Evolutionary conservation across 2,888 invertebrate species (phyloP).

Genomic region (Troglohyphantes excavatus): DNA sequence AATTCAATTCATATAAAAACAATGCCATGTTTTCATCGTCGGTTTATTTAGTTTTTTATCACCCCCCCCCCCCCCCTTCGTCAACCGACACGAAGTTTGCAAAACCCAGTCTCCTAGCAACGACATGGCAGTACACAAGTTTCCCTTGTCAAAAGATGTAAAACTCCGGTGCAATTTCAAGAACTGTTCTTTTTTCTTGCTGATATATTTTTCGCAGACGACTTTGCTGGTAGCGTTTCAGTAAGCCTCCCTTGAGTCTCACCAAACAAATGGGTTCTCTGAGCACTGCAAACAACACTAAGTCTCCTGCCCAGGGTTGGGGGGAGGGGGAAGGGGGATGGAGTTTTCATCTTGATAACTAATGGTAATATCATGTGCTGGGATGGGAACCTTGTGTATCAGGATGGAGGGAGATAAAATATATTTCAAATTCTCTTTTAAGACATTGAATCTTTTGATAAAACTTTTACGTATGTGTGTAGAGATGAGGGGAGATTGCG

Average conservation of each 20-base stretch:
- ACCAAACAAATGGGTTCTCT: conserved; percentile 27
- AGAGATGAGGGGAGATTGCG: neutral
- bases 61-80: neutral
- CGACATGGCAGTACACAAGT: conserved; percentile 48
- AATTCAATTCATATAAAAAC: conserved; percentile 47
- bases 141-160: conserved; percentile 31
- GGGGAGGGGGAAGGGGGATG: too few relatives aligned
- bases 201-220: conserved; percentile 24
- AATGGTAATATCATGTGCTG: conserved; percentile 37
- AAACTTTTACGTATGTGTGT: neutral
- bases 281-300: neutral
- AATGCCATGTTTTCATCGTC: conserved; percentile 6
- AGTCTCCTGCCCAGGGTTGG: neutral
- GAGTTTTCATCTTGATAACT: conserved; percentile 18
- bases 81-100: conserved; percentile 46
- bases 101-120: conserved; percentile 50
- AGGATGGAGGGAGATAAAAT: neutral
- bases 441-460: neutral
- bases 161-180: conserved; percentile 38
- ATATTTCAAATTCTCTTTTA: neutral
- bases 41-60: neutral
- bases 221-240: neutral
- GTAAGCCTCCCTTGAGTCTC: neutral
- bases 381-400: neutral
- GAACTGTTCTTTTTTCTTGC: conserved; percentile 34